Conservation (phyloP, 2,888 invertebrate species). For the Sinhomidia bicolor region DNA sequence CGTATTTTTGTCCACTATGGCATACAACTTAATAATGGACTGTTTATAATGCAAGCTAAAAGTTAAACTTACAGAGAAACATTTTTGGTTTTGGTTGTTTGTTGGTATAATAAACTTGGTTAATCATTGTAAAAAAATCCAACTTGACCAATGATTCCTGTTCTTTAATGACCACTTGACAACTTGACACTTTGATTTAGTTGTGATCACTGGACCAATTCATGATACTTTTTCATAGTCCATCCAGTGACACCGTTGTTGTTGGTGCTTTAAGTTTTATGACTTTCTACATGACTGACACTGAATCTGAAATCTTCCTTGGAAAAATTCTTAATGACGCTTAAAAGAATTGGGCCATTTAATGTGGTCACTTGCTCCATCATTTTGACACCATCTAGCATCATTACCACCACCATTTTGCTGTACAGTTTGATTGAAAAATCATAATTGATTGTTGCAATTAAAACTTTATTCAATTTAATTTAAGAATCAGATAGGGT, state of each 20-base stretch:
- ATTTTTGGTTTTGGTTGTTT: too few relatives aligned
- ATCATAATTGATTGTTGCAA: not conserved
- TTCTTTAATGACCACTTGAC: constrained; percentile 16
- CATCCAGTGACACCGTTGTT: not conserved
- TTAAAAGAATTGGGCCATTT: constrained; percentile 1
- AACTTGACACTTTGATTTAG: constrained; percentile 23
- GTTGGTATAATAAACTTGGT: not conserved
- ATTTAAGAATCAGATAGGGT: too few relatives aligned
- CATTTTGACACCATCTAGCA: not conserved
- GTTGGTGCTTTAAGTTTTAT: not conserved
- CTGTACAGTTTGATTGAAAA: constrained; percentile 3
- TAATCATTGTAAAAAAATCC: not conserved
- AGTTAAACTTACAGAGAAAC: too few relatives aligned
- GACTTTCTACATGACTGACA: not conserved
- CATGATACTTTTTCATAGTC: not conserved
- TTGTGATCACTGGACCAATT: not conserved
- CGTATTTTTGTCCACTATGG: too few relatives aligned
- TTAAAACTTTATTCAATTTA: constrained; percentile 1
- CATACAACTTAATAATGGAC: not conserved
- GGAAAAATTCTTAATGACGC: not conserved
- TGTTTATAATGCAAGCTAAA: not conserved
- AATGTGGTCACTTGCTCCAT: not conserved
- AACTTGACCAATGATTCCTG: constrained; percentile 4
- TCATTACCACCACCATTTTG: too few relatives aligned
- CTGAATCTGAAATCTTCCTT: not conserved